Evolutionary conservation across 2,113 vertebrate species (phyloP).

Genomic region (Pristiophorus japonicus): DNA sequence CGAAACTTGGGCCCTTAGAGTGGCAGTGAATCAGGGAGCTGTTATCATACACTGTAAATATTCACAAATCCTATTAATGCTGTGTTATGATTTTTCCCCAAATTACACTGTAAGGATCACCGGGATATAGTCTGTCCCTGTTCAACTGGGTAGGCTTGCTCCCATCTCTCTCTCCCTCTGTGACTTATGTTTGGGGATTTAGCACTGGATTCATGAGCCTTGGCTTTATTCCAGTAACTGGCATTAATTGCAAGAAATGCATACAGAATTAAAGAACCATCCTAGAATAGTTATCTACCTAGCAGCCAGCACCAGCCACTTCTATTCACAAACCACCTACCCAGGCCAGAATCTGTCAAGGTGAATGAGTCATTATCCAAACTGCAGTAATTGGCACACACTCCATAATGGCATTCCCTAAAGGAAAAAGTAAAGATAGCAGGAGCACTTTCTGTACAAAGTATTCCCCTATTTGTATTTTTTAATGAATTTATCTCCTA

Average conservation of each 20-base stretch:
- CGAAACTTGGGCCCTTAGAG: too few species aligned
- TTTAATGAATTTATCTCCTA: conserved; percentile 26
- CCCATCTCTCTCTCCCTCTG: background rate
- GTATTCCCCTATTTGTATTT: conserved; percentile 21
- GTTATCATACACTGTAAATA: background rate
- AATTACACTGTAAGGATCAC: background rate
- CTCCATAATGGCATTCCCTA: conserved; percentile 16
- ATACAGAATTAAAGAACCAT: background rate
- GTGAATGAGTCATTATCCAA: conserved; percentile 26
- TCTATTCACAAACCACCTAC: conserved; percentile 22
- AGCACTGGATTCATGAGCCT: background rate
- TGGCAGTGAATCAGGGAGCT: background rate
- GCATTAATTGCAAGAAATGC: background rate
- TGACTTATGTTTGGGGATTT: background rate
- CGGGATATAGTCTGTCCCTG: background rate
- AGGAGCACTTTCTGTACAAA: background rate
- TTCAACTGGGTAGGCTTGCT: background rate
- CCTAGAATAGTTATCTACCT: background rate
- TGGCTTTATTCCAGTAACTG: background rate
- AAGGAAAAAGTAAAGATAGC: background rate
- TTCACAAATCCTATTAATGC: background rate
- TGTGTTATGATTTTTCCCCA: background rate
- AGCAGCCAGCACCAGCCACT: background rate
- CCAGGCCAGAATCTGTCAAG: background rate
- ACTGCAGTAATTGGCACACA: conserved; percentile 23